These are phyloP conservation scores for Proteles cristata DNA, from an alignment of 2,113 vertebrate genomes.

Conservation along the genomic window DNA sequence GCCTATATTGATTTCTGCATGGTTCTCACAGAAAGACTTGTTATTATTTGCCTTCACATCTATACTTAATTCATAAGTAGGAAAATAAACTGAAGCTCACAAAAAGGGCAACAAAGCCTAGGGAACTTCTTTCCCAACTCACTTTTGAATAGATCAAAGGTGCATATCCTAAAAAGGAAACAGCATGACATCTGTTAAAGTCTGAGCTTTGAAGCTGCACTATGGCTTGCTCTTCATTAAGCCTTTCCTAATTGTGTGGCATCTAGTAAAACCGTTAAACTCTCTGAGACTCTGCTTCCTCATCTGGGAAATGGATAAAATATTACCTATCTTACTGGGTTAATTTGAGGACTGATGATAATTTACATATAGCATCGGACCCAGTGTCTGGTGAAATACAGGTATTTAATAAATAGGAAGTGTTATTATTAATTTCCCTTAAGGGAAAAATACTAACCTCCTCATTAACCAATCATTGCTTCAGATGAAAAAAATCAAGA, in stretches of 20 bases:
- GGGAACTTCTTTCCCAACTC: background rate
- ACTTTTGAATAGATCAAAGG: background rate
- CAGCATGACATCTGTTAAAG: background rate
- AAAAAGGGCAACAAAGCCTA: background rate
- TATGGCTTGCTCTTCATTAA: background rate
- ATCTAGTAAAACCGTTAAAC: background rate
- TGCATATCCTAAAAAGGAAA: background rate
- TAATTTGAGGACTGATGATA: background rate
- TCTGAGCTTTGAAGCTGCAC: background rate
- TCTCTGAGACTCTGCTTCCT: background rate
- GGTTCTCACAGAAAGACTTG: background rate
- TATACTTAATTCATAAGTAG: background rate
- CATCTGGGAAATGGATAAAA: background rate
- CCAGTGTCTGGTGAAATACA: background rate
- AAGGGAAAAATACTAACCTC: background rate
- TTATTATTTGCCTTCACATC: background rate
- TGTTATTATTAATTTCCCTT: background rate
- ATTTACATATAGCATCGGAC: fast-evolving
- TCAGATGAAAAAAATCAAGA: background rate
- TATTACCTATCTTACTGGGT: background rate
- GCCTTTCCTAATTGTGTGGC: background rate
- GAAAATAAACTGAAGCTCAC: background rate
- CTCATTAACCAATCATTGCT: background rate
- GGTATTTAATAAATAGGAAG: background rate
- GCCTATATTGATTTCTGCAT: background rate